phyloP scores from a whole-genome alignment of 2,888 invertebrate species.

The Esperia sulphurella region DNA sequence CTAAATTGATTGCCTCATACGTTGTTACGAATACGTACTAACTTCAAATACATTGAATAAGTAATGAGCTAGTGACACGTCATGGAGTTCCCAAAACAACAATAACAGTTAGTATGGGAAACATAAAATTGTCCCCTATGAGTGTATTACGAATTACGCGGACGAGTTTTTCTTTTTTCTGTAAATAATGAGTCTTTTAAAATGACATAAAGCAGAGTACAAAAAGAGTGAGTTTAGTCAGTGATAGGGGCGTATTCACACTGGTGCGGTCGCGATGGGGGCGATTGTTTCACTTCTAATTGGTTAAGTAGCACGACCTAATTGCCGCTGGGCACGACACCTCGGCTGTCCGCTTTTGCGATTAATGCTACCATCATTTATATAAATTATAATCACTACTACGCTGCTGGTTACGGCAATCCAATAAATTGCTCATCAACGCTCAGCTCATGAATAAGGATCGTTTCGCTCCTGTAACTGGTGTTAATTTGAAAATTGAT shows the following conservation, averaged over 20 bases:
- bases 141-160: slow-evolving; percentile 39
- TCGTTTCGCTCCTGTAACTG: too few relatives aligned
- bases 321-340: slow-evolving; percentile 67
- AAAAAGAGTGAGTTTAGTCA: slow-evolving; percentile 53
- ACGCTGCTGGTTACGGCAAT: slow-evolving; percentile 9
- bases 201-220: slow-evolving; percentile 66
- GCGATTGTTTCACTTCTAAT: slow-evolving; percentile 75
- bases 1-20: slow-evolving; percentile 46
- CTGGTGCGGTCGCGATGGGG: slow-evolving; percentile 49
- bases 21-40: slow-evolving; percentile 41
- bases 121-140: slow-evolving; percentile 74
- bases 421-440: slow-evolving; percentile 10
- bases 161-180: slow-evolving; percentile 56
- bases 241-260: slow-evolving; percentile 78
- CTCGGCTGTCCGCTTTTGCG: slow-evolving; percentile 14
- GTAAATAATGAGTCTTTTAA: slow-evolving; percentile 71
- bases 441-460: too few relatives aligned
- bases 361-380: slow-evolving; percentile 27
- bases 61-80: slow-evolving; percentile 58
- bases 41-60: slow-evolving; percentile 52
- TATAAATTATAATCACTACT: slow-evolving; percentile 23
- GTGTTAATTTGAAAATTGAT: too few relatives aligned
- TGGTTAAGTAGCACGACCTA: slow-evolving; percentile 73
- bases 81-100: slow-evolving; percentile 58
- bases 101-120: slow-evolving; percentile 54